Base-by-base conservation (phyloP, 2,888 invertebrate species). In the Drosophila melanosoma region DNA sequence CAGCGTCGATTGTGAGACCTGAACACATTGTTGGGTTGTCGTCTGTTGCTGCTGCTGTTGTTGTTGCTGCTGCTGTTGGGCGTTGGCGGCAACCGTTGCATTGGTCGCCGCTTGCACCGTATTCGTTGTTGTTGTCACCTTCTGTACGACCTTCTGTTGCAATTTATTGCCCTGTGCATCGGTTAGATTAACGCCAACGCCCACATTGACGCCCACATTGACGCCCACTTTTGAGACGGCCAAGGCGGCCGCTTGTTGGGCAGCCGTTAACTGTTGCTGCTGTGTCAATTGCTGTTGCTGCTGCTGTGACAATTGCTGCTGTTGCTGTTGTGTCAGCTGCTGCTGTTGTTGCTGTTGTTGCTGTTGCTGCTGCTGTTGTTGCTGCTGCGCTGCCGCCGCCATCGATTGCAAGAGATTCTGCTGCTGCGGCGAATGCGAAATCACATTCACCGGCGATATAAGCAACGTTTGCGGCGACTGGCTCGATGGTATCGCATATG, bases 391-490 rank as follows among this genome's bases (percentile, higher is more conserved):
- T 1, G 63, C 67, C 12, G 87, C 85, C 2, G 90, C 86, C 91
- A 92, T 92, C 12, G 92, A 87, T 38, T 93, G 92, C 11, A 93
- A 69, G 88, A 94, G 80, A 62, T 85, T 93, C 56, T 94, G 93
- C 64, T 93, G 93, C 70, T 93, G 93, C 20, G 92, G 93, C 48
- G 91, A 91, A 51, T 91, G 92, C 29, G 91, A 91, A 42, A 92
- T 92, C 3, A 93, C 92, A 70, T 91, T 92, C 5, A 93, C 91
- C 78, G 95, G 91, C n/a, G 92, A 92, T 95, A 96, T 92, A 56
- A 97, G 96, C 83, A 97, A 94, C 8, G 97, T 97, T 91, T 97
- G 97, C 82, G 96, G 95, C 93, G 96, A 95, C 93, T 97, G 96
- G 69, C 96, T 96, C 8, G 96, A 96, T 58, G 96, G 95, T 81